Conservation (phyloP, 2,113 vertebrate genomes). For the Anoura caudifer region DNA sequence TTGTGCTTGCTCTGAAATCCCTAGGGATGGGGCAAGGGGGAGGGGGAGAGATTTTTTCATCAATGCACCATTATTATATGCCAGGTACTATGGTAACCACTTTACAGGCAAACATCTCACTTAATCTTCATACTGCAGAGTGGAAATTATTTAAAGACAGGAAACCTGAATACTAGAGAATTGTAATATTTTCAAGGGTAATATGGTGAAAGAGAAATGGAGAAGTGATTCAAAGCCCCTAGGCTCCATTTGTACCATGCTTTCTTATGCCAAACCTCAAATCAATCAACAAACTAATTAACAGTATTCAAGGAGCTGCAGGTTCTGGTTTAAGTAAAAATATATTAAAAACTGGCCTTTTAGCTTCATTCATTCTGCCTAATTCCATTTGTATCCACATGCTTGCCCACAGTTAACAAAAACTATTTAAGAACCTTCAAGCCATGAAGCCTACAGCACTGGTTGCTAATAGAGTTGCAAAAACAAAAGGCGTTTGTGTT, state of each 20-base stretch:
- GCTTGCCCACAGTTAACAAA: background rate
- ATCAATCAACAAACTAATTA: background rate
- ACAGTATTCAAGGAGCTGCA: background rate
- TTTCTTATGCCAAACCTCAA: background rate
- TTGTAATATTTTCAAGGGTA: background rate
- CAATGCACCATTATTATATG: background rate
- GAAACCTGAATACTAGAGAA: background rate
- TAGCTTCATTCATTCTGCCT: background rate
- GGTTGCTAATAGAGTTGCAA: background rate
- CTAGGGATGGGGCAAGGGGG: background rate
- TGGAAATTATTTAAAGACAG: background rate
- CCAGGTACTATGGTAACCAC: background rate
- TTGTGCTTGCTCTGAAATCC: background rate
- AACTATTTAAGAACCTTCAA: background rate
- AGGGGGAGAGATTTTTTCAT: background rate
- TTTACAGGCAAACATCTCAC: background rate
- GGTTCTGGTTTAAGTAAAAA: background rate
- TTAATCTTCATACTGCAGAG: background rate
- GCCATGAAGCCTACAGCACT: background rate
- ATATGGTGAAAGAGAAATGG: background rate
- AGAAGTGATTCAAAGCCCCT: background rate
- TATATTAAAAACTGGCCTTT: background rate
- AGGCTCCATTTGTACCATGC: background rate
- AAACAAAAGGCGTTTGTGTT: slow-evolving; percentile 29
- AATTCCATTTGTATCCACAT: background rate